These are phyloP conservation scores for Mnemiopsis leidyi DNA, from an alignment of 37 sponge, comb jelly and placozoan species.

Conservation along the genomic window DNA sequence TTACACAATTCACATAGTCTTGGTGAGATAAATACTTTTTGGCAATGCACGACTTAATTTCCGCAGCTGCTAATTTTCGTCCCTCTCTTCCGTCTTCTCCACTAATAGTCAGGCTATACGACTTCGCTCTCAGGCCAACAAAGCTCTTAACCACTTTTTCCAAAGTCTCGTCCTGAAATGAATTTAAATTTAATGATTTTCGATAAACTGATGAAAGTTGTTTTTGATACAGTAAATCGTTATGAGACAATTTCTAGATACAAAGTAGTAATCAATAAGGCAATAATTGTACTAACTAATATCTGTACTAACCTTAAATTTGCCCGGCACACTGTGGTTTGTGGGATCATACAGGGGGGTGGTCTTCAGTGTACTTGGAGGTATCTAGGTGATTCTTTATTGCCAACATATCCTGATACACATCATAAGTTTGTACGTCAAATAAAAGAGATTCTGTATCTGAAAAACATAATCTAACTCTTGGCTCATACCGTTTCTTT, in stretches of 20 bases:
- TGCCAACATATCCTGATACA: background rate
- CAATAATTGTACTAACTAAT: no score
- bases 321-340: background rate
- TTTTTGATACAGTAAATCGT: no score
- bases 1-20: no score
- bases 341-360: background rate
- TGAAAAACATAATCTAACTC: background rate
- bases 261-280: background rate
- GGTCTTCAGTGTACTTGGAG: background rate
- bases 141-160: background rate
- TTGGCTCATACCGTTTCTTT: background rate
- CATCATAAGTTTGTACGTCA: background rate
- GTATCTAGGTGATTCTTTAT: background rate
- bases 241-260: no score
- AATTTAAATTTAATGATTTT: no score
- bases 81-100: no score
- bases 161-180: constrained; percentile 33
- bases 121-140: constrained; percentile 26
- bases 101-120: background rate
- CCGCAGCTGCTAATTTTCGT: background rate
- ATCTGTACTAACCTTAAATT: background rate
- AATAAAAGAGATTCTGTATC: background rate
- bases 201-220: no score
- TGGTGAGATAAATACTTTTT: no score
- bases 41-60: background rate